A percentile compares a stretch with the other conserved stretches of the same genome.
Evolutionary conservation across 2,113 vertebrate species (phyloP).

Genomic region (Bungarus multicinctus): DNA sequence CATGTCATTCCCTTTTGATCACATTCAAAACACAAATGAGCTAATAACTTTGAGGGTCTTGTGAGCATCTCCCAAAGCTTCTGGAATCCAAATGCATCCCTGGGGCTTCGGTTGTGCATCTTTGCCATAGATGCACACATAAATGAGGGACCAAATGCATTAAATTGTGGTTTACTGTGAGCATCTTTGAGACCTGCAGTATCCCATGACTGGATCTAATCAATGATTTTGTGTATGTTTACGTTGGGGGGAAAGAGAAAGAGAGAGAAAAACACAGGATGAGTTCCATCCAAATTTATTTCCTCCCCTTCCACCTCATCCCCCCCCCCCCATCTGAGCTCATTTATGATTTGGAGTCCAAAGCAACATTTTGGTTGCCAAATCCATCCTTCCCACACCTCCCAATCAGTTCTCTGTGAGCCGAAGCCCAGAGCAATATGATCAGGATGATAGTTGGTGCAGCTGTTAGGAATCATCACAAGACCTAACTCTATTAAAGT

Average conservation of each 20-base stretch:
- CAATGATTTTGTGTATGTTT: constrained; percentile 30
- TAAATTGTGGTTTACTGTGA: neutral
- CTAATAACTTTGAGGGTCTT: neutral
- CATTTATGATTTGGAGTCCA: constrained; percentile 50
- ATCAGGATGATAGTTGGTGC: constrained; percentile 46
- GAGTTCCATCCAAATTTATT: constrained; percentile 45
- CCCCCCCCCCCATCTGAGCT: constrained; percentile 38
- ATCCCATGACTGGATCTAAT: constrained; percentile 21
- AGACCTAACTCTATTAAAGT: constrained; percentile 54
- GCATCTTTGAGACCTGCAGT: neutral
- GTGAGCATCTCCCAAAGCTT: neutral
- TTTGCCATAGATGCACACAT: neutral
- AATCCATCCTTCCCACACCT: constrained; percentile 29
- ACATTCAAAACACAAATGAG: neutral
- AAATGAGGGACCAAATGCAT: neutral
- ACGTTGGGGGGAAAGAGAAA: constrained; percentile 3
- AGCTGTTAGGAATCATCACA: constrained; percentile 63
- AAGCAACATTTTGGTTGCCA: constrained; percentile 45
- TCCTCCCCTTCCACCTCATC: constrained; percentile 18
- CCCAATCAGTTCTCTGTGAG: neutral
- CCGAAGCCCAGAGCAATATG: constrained; percentile 42
- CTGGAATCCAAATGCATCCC: neutral
- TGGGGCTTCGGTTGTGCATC: neutral
- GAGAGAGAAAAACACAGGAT: neutral
- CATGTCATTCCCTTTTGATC: neutral